Evolutionary conservation across 2,113 vertebrate species (phyloP).

Genomic region (Noturus placidus): DNA sequence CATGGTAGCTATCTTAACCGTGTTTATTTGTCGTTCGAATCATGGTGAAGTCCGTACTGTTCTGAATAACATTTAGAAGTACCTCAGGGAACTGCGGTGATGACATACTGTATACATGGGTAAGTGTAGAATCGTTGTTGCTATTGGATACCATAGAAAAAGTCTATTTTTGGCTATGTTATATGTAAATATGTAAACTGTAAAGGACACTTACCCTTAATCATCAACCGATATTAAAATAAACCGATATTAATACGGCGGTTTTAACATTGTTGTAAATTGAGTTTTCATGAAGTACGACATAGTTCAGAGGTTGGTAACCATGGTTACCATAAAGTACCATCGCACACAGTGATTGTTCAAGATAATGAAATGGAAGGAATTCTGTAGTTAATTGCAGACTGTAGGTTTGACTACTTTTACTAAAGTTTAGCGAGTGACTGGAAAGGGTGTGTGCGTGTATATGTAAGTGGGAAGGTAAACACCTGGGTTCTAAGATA

Average conservation of each 20-base stretch:
- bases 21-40: background rate
- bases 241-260: background rate
- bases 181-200: background rate
- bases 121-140: background rate
- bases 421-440: background rate
- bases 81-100: background rate
- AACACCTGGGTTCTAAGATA: background rate
- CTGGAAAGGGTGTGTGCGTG: constrained; percentile 33
- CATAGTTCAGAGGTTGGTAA: background rate
- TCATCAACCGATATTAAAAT: background rate
- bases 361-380: background rate
- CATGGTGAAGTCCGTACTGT: background rate
- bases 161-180: background rate
- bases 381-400: background rate
- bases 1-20: background rate
- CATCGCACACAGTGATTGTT: background rate
- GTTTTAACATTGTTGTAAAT: background rate
- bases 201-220: background rate
- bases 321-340: background rate
- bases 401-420: background rate
- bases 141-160: background rate
- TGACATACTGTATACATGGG: background rate
- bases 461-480: constrained; percentile 43
- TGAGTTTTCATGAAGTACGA: background rate
- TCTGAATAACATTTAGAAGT: background rate